Evolutionary conservation across 2,113 vertebrate genomes (phyloP).

Genomic region (Elgaria multicarinata): DNA sequence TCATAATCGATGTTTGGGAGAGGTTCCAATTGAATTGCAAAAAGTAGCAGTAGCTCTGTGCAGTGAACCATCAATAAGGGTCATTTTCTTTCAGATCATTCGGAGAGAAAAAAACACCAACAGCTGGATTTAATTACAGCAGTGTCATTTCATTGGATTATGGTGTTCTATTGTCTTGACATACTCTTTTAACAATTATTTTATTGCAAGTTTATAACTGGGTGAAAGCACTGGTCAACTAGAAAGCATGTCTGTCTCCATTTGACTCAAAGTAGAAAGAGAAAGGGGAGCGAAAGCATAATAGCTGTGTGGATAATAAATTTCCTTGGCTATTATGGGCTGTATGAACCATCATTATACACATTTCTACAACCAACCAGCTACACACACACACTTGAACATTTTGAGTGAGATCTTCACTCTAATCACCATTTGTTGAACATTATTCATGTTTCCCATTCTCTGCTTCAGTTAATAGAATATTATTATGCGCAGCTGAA

Average conservation of each 20-base stretch:
- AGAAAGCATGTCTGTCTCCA: neutral
- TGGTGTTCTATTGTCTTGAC: neutral
- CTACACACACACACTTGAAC: neutral
- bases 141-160: conserved; percentile 5
- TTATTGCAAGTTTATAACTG: neutral
- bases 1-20: conserved; percentile 14
- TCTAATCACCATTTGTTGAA: neutral
- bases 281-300: too few relatives aligned
- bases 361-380: neutral
- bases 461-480: neutral
- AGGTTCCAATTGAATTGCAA: conserved; percentile 16
- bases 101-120: neutral
- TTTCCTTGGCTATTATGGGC: neutral
- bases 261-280: neutral
- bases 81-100: neutral
- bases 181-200: neutral
- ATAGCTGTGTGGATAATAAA: neutral
- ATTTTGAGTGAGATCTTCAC: neutral
- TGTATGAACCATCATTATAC: conserved; percentile 17
- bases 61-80: conserved; percentile 25
- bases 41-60: conserved; percentile 37
- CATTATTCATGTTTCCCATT: neutral
- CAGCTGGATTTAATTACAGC: neutral
- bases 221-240: conserved; percentile 6
- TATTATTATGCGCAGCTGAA: neutral